These are phyloP conservation scores for Drosophila emarginata DNA, from an alignment of 2,888 invertebrate genomes.

Conservation along the genomic window DNA sequence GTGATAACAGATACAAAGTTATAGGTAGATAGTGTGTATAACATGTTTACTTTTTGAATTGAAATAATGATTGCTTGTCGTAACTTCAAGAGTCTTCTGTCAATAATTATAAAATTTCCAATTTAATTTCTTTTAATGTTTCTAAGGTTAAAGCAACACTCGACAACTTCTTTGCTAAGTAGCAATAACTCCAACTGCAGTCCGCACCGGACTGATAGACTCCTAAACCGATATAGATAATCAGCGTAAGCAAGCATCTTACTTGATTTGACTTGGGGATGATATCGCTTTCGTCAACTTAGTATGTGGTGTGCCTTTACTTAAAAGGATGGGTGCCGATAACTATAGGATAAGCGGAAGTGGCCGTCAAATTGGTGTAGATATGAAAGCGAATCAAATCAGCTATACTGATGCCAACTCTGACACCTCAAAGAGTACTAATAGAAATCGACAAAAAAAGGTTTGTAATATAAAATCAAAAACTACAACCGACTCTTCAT, in stretches of 20 bases:
- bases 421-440: not conserved
- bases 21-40: not conserved
- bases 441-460: not conserved
- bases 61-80: not conserved
- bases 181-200: not conserved
- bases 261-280: not conserved
- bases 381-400: not conserved
- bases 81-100: not conserved
- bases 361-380: not conserved
- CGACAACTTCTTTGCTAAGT: not conserved
- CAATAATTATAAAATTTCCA: not conserved
- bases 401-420: not conserved
- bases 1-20: not conserved
- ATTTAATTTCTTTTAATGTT: not conserved
- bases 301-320: not conserved
- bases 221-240: not conserved
- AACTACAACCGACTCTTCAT: too few relatives aligned
- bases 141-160: not conserved
- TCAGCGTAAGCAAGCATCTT: not conserved
- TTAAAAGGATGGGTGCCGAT: not conserved
- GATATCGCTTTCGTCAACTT: not conserved
- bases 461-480: not conserved
- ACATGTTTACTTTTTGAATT: conserved; percentile 7
- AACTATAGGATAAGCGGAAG: not conserved
- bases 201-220: not conserved